Percentiles rank a stretch among this genome's conserved stretches.
These are phyloP conservation scores for Atrina japonica DNA, from an alignment of 2,888 invertebrate genomes.

Conservation along the genomic window DNA sequence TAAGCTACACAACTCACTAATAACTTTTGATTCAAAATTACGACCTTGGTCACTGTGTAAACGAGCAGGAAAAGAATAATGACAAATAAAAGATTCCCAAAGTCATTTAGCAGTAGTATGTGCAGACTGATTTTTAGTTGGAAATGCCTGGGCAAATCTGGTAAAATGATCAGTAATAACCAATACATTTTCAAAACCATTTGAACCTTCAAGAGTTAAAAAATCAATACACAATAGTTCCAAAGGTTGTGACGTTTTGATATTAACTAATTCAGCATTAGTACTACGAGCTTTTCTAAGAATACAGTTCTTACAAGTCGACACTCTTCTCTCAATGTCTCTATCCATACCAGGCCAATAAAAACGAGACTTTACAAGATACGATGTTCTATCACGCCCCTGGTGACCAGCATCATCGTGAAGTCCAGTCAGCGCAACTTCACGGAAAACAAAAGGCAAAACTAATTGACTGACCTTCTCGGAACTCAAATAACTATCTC, in stretches of 20 bases:
- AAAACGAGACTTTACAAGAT: slow-evolving; percentile 13
- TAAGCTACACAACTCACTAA: background rate
- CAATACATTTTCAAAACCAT: slow-evolving; percentile 14
- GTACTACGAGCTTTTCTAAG: background rate
- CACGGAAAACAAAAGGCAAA: slow-evolving; percentile 11
- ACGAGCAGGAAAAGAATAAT: slow-evolving; percentile 25
- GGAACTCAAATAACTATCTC: slow-evolving; percentile 3
- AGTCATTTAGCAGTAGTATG: slow-evolving; percentile 30
- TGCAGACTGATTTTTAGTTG: slow-evolving; percentile 32
- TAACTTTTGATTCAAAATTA: slow-evolving; percentile 33
- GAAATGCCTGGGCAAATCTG: slow-evolving; percentile 30
- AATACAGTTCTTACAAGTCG: slow-evolving; percentile 5
- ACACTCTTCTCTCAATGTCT: slow-evolving; percentile 2
- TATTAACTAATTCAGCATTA: slow-evolving; percentile 2
- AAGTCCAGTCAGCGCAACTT: background rate
- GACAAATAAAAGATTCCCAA: slow-evolving; percentile 25
- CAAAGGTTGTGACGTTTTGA: slow-evolving; percentile 12
- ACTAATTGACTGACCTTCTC: slow-evolving; percentile 20
- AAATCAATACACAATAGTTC: slow-evolving; percentile 28
- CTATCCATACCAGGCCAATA: slow-evolving; percentile 26
- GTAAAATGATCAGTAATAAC: slow-evolving; percentile 33
- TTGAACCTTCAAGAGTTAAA: slow-evolving; percentile 3
- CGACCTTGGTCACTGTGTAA: slow-evolving; percentile 39
- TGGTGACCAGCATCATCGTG: slow-evolving; percentile 40
- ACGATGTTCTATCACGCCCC: slow-evolving; percentile 27